Base-by-base conservation (phyloP, 2,888 invertebrate genomes). In the Megamerina dolium region DNA sequence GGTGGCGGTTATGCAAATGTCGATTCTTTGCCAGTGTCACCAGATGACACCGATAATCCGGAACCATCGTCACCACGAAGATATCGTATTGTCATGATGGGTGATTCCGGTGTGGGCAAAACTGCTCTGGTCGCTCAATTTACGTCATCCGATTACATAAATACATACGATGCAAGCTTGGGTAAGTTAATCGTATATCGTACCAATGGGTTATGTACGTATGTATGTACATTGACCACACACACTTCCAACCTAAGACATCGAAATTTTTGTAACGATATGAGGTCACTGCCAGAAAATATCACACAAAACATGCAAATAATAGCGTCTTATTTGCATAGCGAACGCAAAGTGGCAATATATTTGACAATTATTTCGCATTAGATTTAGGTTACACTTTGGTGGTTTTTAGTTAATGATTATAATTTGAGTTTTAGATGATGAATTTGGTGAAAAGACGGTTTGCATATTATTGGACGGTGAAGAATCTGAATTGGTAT, bases 111-210 rank as follows among this genome's bases (percentile, higher is more conserved):
- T 0, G 91, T 91, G 13, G 93, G 94, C 3, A 94, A 93, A 73
- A 87, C 90, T 1, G 88, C 92, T 2, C 75, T 94, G 19, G 89
- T 91, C 2, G 86, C 87, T 1, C 93, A 94, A 66, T 92, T 94
- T 68, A 91, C 91, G 88, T 92, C 93, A 21, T 91, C 91, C 52
- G 93, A 93, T 63, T 92, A 93, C 64, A 90, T 92, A 84, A 91
- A 92, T 72, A 91, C 92, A 0, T 93, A 93, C 69, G 92, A 93
- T 64, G 88, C 89, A 2, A 91, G 89, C 61, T 73, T 90, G 64
- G 89, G 89, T 89, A 74, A 82, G 80, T 73, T 43, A 31, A 32
- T 6, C 23, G 23, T 23, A 8, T n/a, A n/a, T n/a, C n/a, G n/a
- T n/a, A n/a, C n/a, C n/a, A n/a, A n/a, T n/a, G n/a, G n/a, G n/a